These are phyloP conservation scores for Grantiella picta DNA, from an alignment of 2,113 vertebrate species.

Conservation along the genomic window DNA sequence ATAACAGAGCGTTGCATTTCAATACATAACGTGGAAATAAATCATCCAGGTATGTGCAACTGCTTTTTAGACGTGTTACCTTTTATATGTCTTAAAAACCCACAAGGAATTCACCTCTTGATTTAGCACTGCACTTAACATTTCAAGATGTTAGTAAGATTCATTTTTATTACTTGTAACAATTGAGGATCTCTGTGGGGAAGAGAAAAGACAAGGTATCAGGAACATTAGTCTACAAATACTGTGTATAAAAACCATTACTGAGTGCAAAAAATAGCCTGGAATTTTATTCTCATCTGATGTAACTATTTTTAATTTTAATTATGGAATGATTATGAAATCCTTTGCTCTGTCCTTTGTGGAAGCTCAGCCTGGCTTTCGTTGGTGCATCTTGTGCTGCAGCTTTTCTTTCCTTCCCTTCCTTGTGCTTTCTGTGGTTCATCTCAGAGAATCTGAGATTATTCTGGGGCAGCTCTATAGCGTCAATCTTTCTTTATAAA, in stretches of 20 bases:
- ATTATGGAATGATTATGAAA: neutral
- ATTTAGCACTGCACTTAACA: neutral
- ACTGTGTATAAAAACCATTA: neutral
- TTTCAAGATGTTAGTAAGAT: neutral
- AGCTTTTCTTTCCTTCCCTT: neutral
- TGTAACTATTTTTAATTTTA: neutral
- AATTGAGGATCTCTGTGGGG: neutral
- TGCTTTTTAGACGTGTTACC: neutral
- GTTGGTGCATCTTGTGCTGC: neutral
- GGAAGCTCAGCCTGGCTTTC: neutral
- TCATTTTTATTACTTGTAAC: neutral
- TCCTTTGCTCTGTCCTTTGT: neutral
- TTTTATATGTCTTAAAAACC: neutral
- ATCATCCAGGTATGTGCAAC: neutral
- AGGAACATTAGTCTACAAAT: neutral
- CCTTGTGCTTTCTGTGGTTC: fast-evolving
- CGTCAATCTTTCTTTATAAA: neutral
- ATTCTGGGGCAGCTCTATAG: neutral
- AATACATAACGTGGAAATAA: neutral
- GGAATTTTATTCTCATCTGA: neutral
- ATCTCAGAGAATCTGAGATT: too few species aligned
- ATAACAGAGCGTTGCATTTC: neutral
- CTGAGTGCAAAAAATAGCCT: neutral
- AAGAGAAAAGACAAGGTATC: neutral
- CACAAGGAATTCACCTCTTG: neutral